phyloP scores from a whole-genome alignment of 2,113 vertebrate genomes.

The Hydropotes inermis region DNA sequence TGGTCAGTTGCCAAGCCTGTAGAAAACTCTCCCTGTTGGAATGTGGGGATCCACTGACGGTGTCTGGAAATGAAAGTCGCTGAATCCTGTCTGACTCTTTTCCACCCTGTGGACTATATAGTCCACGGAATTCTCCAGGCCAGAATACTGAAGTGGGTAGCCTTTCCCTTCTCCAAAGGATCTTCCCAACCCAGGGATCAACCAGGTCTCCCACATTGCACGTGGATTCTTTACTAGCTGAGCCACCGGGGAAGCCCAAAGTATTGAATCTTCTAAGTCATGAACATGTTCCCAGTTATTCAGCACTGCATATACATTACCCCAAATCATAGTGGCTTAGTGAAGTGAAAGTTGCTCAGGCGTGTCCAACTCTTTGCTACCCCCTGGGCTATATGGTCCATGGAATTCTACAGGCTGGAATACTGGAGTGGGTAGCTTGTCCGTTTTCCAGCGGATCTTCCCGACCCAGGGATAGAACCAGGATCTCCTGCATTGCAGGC shows the following conservation, averaged over 20 bases:
- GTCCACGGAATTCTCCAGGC: neutral
- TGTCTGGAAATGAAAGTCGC: neutral
- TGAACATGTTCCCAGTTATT: neutral
- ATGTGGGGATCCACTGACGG: rapidly evolving
- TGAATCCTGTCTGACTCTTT: neutral
- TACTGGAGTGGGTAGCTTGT: neutral
- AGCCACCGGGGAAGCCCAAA: neutral
- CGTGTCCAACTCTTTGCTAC: neutral
- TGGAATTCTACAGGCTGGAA: neutral
- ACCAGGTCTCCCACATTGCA: neutral
- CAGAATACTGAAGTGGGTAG: neutral
- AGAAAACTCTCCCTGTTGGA: neutral
- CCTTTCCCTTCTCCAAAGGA: neutral
- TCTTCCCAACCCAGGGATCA: neutral
- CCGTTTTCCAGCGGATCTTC: neutral
- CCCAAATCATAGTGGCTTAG: neutral
- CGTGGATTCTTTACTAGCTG: neutral
- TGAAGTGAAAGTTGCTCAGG: neutral
- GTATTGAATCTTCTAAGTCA: neutral
- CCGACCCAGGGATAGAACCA: neutral
- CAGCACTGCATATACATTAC: neutral
- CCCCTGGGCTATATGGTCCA: neutral
- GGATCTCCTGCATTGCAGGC: neutral
- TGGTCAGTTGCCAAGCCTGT: neutral
- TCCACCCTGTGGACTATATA: neutral